Percentiles rank a stretch among this genome's conserved stretches.
phyloP scores from a whole-genome alignment of 2,113 vertebrate genomes.

The Origma solitaria region DNA sequence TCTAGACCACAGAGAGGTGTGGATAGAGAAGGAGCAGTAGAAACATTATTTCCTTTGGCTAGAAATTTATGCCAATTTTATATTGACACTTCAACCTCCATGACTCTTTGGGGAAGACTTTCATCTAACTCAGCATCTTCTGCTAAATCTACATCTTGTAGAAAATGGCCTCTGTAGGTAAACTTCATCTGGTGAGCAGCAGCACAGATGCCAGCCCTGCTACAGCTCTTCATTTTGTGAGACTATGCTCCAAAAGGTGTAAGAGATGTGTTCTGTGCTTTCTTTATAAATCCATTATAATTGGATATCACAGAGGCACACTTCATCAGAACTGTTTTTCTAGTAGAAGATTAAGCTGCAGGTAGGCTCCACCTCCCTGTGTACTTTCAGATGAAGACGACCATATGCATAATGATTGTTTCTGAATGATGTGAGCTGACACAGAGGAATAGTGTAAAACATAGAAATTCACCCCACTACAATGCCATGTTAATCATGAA shows the following conservation, averaged over 20 bases:
- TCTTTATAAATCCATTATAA: neutral
- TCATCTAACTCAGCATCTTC: neutral
- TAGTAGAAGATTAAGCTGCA: neutral
- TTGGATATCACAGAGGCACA: neutral
- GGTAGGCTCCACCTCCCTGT: neutral
- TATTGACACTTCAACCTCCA: neutral
- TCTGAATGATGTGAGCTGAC: neutral
- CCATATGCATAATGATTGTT: neutral
- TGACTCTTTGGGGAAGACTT: neutral
- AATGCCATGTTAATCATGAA: neutral
- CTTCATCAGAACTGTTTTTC: neutral
- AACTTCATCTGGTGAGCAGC: neutral
- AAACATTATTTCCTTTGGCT: neutral
- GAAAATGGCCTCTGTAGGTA: neutral
- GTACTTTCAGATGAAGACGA: neutral
- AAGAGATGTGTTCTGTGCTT: neutral
- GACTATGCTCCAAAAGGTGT: accelerated
- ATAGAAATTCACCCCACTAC: neutral
- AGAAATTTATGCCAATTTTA: neutral
- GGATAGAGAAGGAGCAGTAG: neutral
- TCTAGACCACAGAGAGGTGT: neutral
- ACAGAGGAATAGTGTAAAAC: neutral
- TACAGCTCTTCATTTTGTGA: neutral
- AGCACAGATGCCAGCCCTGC: neutral
- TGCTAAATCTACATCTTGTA: neutral